Evolutionary conservation across 2,888 invertebrate genomes (phyloP), one percentile per base, ranked within the genome.

Genomic region (Leuctra nigra): DNA sequence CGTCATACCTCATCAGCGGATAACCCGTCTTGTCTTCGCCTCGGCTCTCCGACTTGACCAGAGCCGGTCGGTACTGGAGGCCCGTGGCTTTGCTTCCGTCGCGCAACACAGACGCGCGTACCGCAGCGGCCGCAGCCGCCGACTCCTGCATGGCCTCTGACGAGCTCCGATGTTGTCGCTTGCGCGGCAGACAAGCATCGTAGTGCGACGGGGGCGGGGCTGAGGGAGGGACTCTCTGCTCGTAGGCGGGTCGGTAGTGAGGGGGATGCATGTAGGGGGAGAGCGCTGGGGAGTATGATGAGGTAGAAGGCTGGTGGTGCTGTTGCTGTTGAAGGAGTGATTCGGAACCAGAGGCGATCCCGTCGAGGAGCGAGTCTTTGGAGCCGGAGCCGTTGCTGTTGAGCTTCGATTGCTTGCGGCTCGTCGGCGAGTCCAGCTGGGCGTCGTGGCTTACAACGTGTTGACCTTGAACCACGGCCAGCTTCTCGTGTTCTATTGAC

Each of bases 401-500:
- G 29, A 57, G 48, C 47, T 62, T 62, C 29, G 58, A 29, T 29
- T 56, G 58, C 46, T 62, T 62, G 16, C 62, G 59, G 52, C 61
- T 61, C 24, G 69, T 68, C 13, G 73, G 70, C 20, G 73, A 70
- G 41, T 71, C 71, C 57, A 73, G 68, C 56, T 75, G 73, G 58
- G 74, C 73, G 60, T 76, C 76, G 63, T 61, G 59, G 25, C 55
- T 33, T 39, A 55, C 39, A 23, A 38, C 54, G 25, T 53, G 52
- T 46, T 41, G 53, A 66, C 77, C 76, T 64, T 80, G 80, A 59
- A 79, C 80, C 62, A 78, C 79, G 38, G 80, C 81, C 65, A 82
- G 67, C 67, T 81, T 81, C 67, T 82, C 86, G 66, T 86, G 85
- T 72, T 86, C 86, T 67, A 86, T 84, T 68, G 86, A 86, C 68